Conservation (phyloP, 2,113 vertebrate genomes). For the Varanus salvator region DNA sequence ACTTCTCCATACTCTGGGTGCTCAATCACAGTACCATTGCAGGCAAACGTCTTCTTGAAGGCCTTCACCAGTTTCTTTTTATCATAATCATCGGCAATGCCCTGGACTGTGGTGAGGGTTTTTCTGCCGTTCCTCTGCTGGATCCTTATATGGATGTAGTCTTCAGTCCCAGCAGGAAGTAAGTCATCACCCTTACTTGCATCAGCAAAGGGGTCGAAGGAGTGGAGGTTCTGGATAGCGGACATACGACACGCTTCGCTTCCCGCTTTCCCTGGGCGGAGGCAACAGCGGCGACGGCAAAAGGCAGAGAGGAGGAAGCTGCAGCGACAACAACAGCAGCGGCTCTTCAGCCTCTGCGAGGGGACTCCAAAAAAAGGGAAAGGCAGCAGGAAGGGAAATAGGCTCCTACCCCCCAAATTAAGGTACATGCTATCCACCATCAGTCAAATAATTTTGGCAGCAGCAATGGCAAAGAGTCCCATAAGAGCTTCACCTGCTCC, state of each 20-base stretch:
- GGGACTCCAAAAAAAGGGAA: constrained; percentile 1
- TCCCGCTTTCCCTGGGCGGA: constrained; percentile 72
- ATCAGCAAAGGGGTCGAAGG: constrained; percentile 99
- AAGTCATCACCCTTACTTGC: constrained; percentile 99
- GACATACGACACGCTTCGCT: constrained; percentile 96
- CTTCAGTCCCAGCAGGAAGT: constrained; percentile 96
- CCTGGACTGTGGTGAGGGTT: constrained; percentile 98
- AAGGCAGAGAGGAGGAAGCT: constrained; percentile 61
- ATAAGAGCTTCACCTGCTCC: neutral
- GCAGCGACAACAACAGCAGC: constrained; percentile 59
- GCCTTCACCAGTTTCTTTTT: constrained; percentile 98
- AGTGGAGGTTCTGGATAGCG: constrained; percentile 97
- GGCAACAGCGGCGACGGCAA: constrained; percentile 66
- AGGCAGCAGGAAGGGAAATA: constrained; percentile 64
- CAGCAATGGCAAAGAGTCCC: neutral
- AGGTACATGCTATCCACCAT: neutral
- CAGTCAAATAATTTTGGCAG: neutral
- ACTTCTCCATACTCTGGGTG: constrained; percentile 99
- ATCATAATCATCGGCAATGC: constrained; percentile 94
- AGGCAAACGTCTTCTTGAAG: constrained; percentile 96
- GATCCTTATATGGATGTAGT: constrained; percentile 99
- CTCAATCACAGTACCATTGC: constrained; percentile 98
- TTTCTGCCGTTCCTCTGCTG: constrained; percentile 99
- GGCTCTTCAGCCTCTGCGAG: neutral
- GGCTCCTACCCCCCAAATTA: neutral